Evolutionary conservation across 2,113 vertebrate species (phyloP).

Genomic region (Oreocharis arfaki): DNA sequence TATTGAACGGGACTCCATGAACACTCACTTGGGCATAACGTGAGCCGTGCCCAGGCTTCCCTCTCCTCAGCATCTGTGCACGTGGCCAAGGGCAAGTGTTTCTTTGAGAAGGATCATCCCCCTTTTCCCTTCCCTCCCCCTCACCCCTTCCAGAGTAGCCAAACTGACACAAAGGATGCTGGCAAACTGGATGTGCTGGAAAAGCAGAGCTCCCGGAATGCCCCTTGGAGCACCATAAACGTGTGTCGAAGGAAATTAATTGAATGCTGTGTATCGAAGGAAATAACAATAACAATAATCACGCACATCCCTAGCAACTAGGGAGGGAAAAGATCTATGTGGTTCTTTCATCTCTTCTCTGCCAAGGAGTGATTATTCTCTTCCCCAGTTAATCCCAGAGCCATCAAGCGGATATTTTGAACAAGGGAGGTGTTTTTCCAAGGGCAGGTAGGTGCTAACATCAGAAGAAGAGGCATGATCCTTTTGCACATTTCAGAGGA

Average conservation of each 20-base stretch:
- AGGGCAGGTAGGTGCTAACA: neutral
- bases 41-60: neutral
- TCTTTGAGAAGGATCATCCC: neutral
- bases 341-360: neutral
- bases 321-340: neutral
- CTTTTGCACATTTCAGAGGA: accelerated
- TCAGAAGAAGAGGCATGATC: neutral
- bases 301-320: slow-evolving; percentile 11
- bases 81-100: neutral
- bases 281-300: slow-evolving; percentile 54
- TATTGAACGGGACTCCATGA: neutral
- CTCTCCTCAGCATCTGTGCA: neutral
- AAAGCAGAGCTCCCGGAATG: neutral
- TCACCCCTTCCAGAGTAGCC: accelerated
- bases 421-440: neutral
- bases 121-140: neutral
- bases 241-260: slow-evolving; percentile 51
- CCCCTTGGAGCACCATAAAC: neutral
- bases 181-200: neutral
- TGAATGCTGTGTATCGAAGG: slow-evolving; percentile 27
- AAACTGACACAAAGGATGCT: neutral
- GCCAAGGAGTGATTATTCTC: slow-evolving; percentile 3
- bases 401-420: neutral
- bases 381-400: neutral
- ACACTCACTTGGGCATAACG: neutral